A percentile compares a stretch with the other conserved stretches of the same genome.
Evolutionary conservation across 2,888 invertebrate species (phyloP).

Genomic region (Oscheius sp.): DNA sequence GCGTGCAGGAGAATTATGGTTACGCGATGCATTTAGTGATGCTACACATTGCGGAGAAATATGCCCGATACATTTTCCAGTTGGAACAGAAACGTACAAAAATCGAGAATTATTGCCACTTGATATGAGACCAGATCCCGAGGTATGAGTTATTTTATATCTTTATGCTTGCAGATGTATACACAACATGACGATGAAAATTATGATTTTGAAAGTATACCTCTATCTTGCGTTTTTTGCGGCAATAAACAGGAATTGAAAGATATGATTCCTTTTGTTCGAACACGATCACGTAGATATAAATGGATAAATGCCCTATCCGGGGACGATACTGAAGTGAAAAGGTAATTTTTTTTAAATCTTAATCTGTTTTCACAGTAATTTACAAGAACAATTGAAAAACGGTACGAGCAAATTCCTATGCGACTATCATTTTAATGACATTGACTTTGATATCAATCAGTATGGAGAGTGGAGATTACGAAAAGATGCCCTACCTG

Average conservation of each 20-base stretch:
- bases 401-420: constrained; percentile 49
- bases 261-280: constrained; percentile 44
- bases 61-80: constrained; percentile 43
- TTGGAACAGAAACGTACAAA: constrained; percentile 39
- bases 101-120: constrained; percentile 39
- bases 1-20: constrained; percentile 48
- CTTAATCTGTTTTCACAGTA: constrained; percentile 5
- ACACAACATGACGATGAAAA: constrained; percentile 41
- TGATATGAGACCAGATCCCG: constrained; percentile 27
- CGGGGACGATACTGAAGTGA: background rate
- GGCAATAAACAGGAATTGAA: constrained; percentile 30
- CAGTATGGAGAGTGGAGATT: constrained; percentile 52
- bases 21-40: constrained; percentile 33
- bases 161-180: constrained; percentile 24
- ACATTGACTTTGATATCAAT: constrained; percentile 49
- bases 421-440: constrained; percentile 46
- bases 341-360: background rate
- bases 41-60: constrained; percentile 48
- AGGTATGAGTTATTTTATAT: background rate
- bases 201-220: constrained; percentile 46
- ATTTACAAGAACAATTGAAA: constrained; percentile 22
- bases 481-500: constrained; percentile 44
- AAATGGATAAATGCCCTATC: constrained; percentile 26
- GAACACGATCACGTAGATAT: constrained; percentile 27
- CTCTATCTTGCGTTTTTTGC: constrained; percentile 46